Evolutionary conservation across 2,797 vertebrate species (phyloP).

Genomic region (Crenuchus spilurus): DNA sequence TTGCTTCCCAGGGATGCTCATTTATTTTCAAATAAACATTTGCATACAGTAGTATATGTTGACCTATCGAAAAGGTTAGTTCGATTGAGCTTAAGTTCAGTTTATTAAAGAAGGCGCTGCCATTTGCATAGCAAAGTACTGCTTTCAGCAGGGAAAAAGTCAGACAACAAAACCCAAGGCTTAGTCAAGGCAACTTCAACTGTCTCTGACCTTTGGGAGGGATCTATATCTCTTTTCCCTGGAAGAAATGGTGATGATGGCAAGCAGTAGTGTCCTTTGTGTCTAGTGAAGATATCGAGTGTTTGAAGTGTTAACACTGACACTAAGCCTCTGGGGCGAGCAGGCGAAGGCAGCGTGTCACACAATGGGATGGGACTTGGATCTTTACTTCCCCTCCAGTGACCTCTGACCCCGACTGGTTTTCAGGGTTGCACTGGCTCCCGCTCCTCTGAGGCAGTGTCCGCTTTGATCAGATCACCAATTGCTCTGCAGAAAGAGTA

Average conservation of each 20-base stretch:
- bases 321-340: slow-evolving; percentile 81
- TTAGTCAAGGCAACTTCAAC: slow-evolving; percentile 81
- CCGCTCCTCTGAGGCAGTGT: slow-evolving; percentile 73
- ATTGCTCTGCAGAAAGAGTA: slow-evolving; percentile 48
- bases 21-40: slow-evolving; percentile 47
- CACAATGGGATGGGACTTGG: slow-evolving; percentile 81
- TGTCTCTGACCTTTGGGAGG: slow-evolving; percentile 79
- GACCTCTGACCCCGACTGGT: slow-evolving; percentile 78
- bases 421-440: slow-evolving; percentile 73
- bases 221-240: slow-evolving; percentile 79
- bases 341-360: slow-evolving; percentile 78
- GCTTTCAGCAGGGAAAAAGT: slow-evolving; percentile 68
- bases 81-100: slow-evolving; percentile 55
- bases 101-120: slow-evolving; percentile 61
- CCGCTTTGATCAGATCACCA: slow-evolving; percentile 73
- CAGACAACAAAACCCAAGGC: slow-evolving; percentile 76
- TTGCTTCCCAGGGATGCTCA: slow-evolving; percentile 11
- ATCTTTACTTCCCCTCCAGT: slow-evolving; percentile 77
- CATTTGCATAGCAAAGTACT: slow-evolving; percentile 74
- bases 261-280: slow-evolving; percentile 83
- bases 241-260: slow-evolving; percentile 78
- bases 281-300: slow-evolving; percentile 83
- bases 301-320: slow-evolving; percentile 86
- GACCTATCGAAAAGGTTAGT: slow-evolving; percentile 65
- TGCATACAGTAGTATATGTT: slow-evolving; percentile 50